Base-by-base conservation (phyloP, 1,140 invertebrate genomes). In the Apis cerana region DNA sequence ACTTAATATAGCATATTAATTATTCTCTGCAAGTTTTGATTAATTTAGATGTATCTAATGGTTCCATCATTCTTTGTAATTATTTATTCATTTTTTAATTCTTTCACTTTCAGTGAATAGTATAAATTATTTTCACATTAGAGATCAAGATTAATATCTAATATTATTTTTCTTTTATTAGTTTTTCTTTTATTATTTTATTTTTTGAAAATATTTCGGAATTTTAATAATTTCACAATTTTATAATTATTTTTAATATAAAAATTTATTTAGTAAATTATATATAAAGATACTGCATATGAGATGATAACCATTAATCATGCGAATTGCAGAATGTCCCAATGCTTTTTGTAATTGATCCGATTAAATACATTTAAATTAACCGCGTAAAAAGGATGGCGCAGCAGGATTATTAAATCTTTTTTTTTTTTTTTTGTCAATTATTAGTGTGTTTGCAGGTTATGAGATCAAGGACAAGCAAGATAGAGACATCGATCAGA, bases 1-100 rank as follows among this genome's bases (percentile, higher is more conserved):
- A 69, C 56, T n/a, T 52, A 21, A 43, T 33, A 23, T n/a, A 23
- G 48, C 56, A n/a, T 80, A 80, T 80, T 80, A 80, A 80, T 84
- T 74, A 61, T 68, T 52, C 48, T 68, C 21, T 9, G 9, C 50
- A 54, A 56, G 23, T 80, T 74, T 75, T 61, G 15, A 67, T 80
- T 61, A 59, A 54, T 61, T 80, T 58, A 33, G 17, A 54, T 48
- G 50, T 12, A 70, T 71, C 11, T 67, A 84, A 84, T 64, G 82
- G 81, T 71, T 13, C 3, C 12, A 9, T 27, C 43, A 5, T 59
- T 59, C 43, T 71, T 27, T 15, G 19, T 43, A 43, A 50, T 56
- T 75, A 23, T 75, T 58, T 27, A 67, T 17, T 19, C 21, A 50
- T 65, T 15, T 3, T n/a, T 70, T 62, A 27, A 78, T 43, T 56